Base-by-base conservation (phyloP, 2,888 invertebrate genomes). In the Noctua fimbriata region DNA sequence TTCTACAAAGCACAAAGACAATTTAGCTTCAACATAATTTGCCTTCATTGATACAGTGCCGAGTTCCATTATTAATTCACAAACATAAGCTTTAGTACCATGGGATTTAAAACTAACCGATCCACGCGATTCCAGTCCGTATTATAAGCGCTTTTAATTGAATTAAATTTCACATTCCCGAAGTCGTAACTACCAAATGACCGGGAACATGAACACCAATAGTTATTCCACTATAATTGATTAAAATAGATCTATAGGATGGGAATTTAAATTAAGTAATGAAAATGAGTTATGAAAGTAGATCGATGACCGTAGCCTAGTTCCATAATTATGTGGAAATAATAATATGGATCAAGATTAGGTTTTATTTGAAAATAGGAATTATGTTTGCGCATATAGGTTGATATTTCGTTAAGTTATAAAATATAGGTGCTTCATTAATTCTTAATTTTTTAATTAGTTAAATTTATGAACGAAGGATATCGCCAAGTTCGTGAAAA, bases 191-290 rank as follows among this genome's bases (percentile, higher is more conserved):
- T 63, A 76, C 52, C 41, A 77, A 88, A 88, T 81, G 78, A 76
- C 76, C n/a, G 71, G 70, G 52, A 65, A 72, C 69, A 74, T 82
- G 74, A 72, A 80, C 67, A 74, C 41, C 69, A 73, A 85, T 86
- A 84, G 77, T 79, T 83, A 74, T 82, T 78, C 72, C 75, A 89
- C 78, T 84, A 78, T 82, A 89, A 83, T 89, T 81, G 73, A 86
- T 83, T 86, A 79, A 88, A 88, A 85, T 73, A 76, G 81, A 84
- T 81, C 81, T 73, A 67, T 55, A 16, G 24, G 79, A 79, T 82
- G 66, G 52, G 58, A 82, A 88, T 82, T 84, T 70, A 73, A 87
- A 87, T 89, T 75, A 84, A 85, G 79, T 85, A 87, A 86, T 83
- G 79, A 80, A 82, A 81, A 24, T 69, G 41, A 83, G 79, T 81